These are phyloP conservation scores for Bombus cullumanus DNA, from an alignment of 1,140 invertebrate species.

Conservation along the genomic window DNA sequence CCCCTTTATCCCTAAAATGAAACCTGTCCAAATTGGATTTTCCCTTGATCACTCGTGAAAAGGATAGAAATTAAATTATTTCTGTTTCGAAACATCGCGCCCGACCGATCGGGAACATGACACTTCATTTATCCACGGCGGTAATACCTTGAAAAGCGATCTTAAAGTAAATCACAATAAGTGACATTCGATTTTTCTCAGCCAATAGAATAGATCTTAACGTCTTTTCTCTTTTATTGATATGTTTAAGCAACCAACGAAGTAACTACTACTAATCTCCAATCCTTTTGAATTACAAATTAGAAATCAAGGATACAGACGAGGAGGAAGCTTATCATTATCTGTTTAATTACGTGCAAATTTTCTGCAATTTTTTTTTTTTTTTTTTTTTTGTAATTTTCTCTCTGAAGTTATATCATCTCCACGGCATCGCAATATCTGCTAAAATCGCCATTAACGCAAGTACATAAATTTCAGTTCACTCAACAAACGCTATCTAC, in stretches of 20 bases:
- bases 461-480: not conserved
- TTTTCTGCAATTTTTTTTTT: no score
- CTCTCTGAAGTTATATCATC: no score
- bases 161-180: constrained; percentile 5
- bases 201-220: not conserved
- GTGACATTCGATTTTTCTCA: not conserved
- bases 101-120: constrained; percentile 1
- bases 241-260: no score
- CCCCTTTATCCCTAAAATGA: constrained; percentile 31
- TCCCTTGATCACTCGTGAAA: constrained; percentile 34
- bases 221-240: no score
- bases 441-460: not conserved
- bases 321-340: no score
- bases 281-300: no score
- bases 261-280: no score
- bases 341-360: no score
- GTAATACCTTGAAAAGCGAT: not conserved
- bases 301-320: no score
- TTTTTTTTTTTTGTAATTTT: no score
- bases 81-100: constrained; percentile 13
- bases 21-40: constrained; percentile 34
- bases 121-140: not conserved
- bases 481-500: constrained; percentile 8
- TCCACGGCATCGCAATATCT: no score
- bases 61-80: constrained; percentile 42